Evolutionary conservation across 30 jellyfish, hydroid and myxozoan genomes (phyloP), one percentile per base, ranked within the genome.

Genomic region (Sanderia malayensis): DNA sequence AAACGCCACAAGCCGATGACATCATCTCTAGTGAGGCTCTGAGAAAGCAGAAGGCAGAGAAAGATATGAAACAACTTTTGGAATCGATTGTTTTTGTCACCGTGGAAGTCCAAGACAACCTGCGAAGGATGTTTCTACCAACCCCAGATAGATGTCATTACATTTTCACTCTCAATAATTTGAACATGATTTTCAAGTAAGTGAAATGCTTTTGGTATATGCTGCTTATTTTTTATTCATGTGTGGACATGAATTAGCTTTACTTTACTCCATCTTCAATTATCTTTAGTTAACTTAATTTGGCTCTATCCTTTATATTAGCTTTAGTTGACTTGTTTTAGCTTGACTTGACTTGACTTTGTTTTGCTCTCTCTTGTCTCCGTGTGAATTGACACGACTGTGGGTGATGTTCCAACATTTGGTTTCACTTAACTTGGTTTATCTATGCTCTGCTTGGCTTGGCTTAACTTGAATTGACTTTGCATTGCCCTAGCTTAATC

Each of bases 101-200:
- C 1, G 87, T 85, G 7, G 96, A 85, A n/a, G 83, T 85, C 62
- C 96, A 85, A 69, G 92, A 76, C 20, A 61, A 47, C 22, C 47
- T 78, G 17, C 80, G 87, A 28, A 11, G 81, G 0, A 85, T 85
- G 96, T 85, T 68, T 33, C 82, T 75, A 41, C 86, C 84, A 0
- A 77, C 86, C 4, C 83, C 96, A 0, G 63, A 80, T 22, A 76
- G 96, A 9, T 70, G 80, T 6, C 92, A 85, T 70, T 85, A 76
- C 37, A 74, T 76, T 46, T 85, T 76, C 52, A 85, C 83, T 10
- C 80, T 85, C 31, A 71, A 66, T 60, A 65, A 84, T n/a, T 70
- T 85, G n/a, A 63, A 73, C 37, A 70, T 37, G 19, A 18, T 85
- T 11, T 75, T 71, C 65, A 76, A 74, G 96, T 85, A 33, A 31